Percentiles rank a stretch among this genome's conserved stretches.
Evolutionary conservation across 2,888 invertebrate species (phyloP).

Genomic region (Scaptomyza polygonia): DNA sequence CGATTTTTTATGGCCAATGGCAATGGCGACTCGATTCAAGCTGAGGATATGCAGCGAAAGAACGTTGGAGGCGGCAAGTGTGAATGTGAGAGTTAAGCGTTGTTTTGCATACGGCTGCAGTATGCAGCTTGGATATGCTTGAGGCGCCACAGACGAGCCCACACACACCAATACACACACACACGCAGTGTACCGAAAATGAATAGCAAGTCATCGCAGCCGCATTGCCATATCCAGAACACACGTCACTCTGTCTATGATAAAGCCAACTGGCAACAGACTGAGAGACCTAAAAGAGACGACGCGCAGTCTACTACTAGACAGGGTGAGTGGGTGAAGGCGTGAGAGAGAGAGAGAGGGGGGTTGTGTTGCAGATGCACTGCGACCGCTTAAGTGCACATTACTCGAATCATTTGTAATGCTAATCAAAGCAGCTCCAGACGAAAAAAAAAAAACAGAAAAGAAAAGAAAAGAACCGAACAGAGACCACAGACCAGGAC

Average conservation of each 20-base stretch:
- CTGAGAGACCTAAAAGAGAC: slow-evolving; percentile 13
- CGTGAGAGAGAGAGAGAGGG: background rate
- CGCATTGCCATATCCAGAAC: slow-evolving; percentile 72
- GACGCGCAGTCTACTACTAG: slow-evolving; percentile 21
- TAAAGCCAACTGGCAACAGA: slow-evolving; percentile 53
- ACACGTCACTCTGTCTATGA: slow-evolving; percentile 81
- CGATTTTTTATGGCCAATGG: slow-evolving; percentile 75
- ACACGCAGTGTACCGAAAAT: slow-evolving; percentile 56
- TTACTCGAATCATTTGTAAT: slow-evolving; percentile 79
- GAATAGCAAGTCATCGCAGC: slow-evolving; percentile 77
- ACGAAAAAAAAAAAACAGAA: too few species aligned
- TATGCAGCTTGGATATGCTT: slow-evolving; percentile 19
- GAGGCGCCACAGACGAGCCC: slow-evolving; percentile 57
- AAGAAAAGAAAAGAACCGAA: background rate
- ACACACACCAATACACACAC: slow-evolving; percentile 43
- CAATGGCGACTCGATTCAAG: slow-evolving; percentile 20
- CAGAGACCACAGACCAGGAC: slow-evolving; percentile 8
- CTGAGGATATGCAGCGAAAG: slow-evolving; percentile 28
- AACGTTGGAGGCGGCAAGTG: slow-evolving; percentile 70
- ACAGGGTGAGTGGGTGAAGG: slow-evolving; percentile 1
- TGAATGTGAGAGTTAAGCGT: slow-evolving; percentile 60
- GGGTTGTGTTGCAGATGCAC: slow-evolving; percentile 46
- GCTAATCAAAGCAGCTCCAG: slow-evolving; percentile 71
- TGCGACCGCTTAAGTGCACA: slow-evolving; percentile 77
- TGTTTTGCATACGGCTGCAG: slow-evolving; percentile 57